phyloP scores from a whole-genome alignment of 2,113 vertebrate species.

The Datnioides undecimradiatus region DNA sequence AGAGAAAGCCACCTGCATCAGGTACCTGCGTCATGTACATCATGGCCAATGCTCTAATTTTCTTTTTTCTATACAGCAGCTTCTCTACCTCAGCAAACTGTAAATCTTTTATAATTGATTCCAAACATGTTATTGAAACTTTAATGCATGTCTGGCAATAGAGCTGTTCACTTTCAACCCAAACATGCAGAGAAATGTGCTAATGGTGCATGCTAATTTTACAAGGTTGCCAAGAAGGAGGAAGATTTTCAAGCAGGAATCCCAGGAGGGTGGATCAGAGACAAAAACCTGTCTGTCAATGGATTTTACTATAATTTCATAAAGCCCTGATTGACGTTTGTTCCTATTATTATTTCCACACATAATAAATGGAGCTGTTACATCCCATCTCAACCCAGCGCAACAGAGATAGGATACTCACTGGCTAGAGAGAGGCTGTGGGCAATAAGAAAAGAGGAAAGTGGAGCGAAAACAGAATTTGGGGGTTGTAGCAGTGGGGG shows the following conservation, averaged over 20 bases:
- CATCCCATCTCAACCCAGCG: not conserved
- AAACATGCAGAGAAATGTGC: no score
- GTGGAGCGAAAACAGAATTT: not conserved
- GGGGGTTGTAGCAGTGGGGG: slow-evolving; percentile 23
- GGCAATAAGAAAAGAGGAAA: slow-evolving; percentile 13
- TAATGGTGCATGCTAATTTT: no score
- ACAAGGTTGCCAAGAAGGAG: not conserved
- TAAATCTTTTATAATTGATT: no score
- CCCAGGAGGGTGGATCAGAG: not conserved
- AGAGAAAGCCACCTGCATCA: no score
- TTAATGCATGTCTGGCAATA: no score
- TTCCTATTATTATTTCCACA: not conserved
- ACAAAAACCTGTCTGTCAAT: not conserved
- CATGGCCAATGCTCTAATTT: no score
- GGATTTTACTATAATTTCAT: not conserved
- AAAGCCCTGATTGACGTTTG: not conserved
- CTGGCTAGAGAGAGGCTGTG: not conserved
- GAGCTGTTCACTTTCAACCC: no score
- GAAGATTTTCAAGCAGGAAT: not conserved
- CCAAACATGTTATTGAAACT: no score
- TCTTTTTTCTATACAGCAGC: no score
- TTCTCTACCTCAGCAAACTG: no score
- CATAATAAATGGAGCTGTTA: not conserved
- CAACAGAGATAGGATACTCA: slow-evolving; percentile 18
- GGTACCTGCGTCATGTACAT: no score